A percentile compares a stretch with the other conserved stretches of the same genome.
phyloP scores from a whole-genome alignment of 2,113 vertebrate genomes.

The Megaceryle maxima region DNA sequence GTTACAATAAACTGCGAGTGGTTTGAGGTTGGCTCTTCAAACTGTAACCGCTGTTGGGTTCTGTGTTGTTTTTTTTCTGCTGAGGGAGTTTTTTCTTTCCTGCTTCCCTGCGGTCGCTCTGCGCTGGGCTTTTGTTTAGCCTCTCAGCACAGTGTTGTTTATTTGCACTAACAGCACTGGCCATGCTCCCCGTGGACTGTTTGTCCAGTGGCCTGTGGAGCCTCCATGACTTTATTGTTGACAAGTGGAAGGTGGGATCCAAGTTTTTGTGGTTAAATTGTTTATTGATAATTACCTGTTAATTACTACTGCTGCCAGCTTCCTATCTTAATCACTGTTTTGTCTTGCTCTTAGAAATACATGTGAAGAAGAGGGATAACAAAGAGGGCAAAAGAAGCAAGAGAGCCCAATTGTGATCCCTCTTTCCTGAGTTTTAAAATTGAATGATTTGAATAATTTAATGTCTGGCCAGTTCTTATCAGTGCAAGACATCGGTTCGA shows the following conservation, averaged over 20 bases:
- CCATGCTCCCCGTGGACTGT: conserved; percentile 73
- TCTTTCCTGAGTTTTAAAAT: conserved; percentile 5
- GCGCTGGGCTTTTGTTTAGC: conserved; percentile 69
- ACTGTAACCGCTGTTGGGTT: conserved; percentile 60
- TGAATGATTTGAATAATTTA: neutral
- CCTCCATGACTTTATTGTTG: conserved; percentile 76
- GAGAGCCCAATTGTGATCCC: neutral
- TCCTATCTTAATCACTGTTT: conserved; percentile 60
- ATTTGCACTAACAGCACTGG: conserved; percentile 74
- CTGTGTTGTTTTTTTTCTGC: conserved; percentile 71
- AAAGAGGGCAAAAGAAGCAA: neutral
- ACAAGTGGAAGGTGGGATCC: conserved; percentile 75
- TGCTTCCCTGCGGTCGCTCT: conserved; percentile 17
- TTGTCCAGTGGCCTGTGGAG: conserved; percentile 77
- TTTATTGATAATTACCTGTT: conserved; percentile 83
- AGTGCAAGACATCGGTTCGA: neutral
- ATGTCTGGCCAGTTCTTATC: neutral
- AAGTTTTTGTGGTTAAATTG: conserved; percentile 76
- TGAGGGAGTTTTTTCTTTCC: conserved; percentile 66
- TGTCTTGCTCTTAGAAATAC: conserved; percentile 45
- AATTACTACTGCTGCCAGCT: conserved; percentile 72
- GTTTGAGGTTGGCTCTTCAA: conserved; percentile 41
- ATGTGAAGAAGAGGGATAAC: conserved; percentile 24
- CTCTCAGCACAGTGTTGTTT: conserved; percentile 75
- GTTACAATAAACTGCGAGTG: neutral